Conservation (phyloP, 2,888 invertebrate species). For the Stenurella melanura region DNA sequence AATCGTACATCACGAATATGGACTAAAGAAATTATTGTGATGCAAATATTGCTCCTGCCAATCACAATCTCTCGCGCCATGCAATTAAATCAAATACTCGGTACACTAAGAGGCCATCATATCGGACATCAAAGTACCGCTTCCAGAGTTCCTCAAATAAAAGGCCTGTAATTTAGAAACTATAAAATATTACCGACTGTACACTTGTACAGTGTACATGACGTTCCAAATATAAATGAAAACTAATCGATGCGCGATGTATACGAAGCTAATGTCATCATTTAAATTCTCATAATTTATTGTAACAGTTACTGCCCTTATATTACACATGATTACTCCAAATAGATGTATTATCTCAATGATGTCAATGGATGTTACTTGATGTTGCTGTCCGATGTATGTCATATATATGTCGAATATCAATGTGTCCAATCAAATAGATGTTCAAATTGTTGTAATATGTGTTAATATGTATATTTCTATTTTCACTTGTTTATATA, state of each 20-base stretch:
- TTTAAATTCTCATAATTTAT: neutral
- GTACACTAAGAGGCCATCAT: no score
- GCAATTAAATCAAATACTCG: no score
- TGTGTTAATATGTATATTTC: neutral
- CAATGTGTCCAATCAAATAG: conserved; percentile 5
- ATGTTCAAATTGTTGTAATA: conserved; percentile 10
- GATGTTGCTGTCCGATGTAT: conserved; percentile 9
- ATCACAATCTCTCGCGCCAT: no score
- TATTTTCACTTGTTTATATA: conserved; percentile 1
- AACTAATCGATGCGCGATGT: neutral
- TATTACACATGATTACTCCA: neutral
- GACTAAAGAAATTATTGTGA: no score
- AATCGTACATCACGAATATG: no score
- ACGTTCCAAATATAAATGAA: neutral
- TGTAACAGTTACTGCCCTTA: neutral
- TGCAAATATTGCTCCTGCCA: no score
- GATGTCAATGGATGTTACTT: conserved; percentile 15
- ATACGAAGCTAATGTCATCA: neutral
- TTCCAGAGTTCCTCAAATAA: no score
- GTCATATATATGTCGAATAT: conserved; percentile 7
- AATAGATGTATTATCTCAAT: neutral
- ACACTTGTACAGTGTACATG: no score
- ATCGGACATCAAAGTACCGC: no score
- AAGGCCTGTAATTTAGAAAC: no score
- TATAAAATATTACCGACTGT: neutral